Evolutionary conservation across 2,888 invertebrate genomes (phyloP), one percentile per base, ranked within the genome.

Genomic region (Apodemia hepburni): DNA sequence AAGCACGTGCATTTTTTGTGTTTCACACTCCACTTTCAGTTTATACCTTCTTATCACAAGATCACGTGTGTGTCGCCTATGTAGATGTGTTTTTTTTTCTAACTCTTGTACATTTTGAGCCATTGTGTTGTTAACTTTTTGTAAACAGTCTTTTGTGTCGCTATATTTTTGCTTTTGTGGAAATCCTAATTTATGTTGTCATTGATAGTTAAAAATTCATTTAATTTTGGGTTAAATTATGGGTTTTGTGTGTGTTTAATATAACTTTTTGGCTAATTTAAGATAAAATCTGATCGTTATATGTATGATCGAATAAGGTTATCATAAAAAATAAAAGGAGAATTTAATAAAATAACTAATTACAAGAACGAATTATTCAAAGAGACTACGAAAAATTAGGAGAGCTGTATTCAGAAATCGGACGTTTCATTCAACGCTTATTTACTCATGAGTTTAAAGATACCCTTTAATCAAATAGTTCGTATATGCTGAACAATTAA

Each of bases 71-170:
- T 45, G 12, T 3, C 38, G 3, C 11, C 12, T 38, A 6, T n/a
- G 45, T 45, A 45, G 4, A 6, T 45, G 45, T 42, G 42, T 3
- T 45, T 15, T 45, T 45, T 11, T 12, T 38, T 45, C n/a, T n/a
- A 45, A 45, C 42, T 45, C n/a, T 45, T n/a, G 45, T 29, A 60
- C 59, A 42, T 45, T 9, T 15, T 60, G 59, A 27, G n/a, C 45
- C 6, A 45, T 45, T 45, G 45, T 45, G 45, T 45, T 45, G 6
- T n/a, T 45, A 45, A 45, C 45, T n/a, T n/a, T 45, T 45, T 45
- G n/a, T 45, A 45, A 45, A 45, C 45, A 45, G 6, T 6, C n/a
- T n/a, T 45, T 1, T 15, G 15, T 6, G 45, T 45, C 11, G 45
- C 15, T n/a, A n/a, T 45, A n/a, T 45, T 45, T n/a, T 45, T 45